A percentile compares a stretch with the other conserved stretches of the same genome.
Conservation (phyloP, 2,888 invertebrate genomes). For the Drosophila meridionalis region DNA sequence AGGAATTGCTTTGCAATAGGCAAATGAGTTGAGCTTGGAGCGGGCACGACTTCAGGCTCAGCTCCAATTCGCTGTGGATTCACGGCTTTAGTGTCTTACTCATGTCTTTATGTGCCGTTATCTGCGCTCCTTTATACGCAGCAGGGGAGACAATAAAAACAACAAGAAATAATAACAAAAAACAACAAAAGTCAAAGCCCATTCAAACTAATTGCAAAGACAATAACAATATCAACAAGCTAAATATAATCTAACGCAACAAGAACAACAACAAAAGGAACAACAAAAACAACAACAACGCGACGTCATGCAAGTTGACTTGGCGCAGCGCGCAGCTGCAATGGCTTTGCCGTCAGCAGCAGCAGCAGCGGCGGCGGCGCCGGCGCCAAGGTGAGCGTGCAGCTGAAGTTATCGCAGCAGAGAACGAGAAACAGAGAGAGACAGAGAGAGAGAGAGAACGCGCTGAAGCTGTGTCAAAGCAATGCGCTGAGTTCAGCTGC, state of each 20-base stretch:
- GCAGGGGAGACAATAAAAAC: background rate
- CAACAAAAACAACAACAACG: slow-evolving; percentile 1
- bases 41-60: background rate
- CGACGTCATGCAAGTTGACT: slow-evolving; percentile 54
- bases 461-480: slow-evolving; percentile 22
- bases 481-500: slow-evolving; percentile 54
- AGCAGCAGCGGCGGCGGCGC: slow-evolving; percentile 40
- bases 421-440: background rate
- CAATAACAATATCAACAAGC: slow-evolving; percentile 18
- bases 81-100: background rate
- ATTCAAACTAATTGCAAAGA: slow-evolving; percentile 12
- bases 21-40: slow-evolving; percentile 4
- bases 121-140: background rate
- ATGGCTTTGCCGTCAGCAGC: slow-evolving; percentile 39
- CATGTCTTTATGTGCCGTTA: background rate
- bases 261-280: background rate
- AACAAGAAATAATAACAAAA: background rate
- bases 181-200: slow-evolving; percentile 6
- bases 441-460: slow-evolving; percentile 3
- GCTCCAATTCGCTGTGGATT: background rate
- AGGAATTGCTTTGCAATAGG: slow-evolving; percentile 42
- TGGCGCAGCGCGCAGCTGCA: slow-evolving; percentile 73
- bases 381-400: slow-evolving; percentile 73
- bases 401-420: slow-evolving; percentile 30
- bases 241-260: slow-evolving; percentile 32